Evolutionary conservation across 1,140 invertebrate genomes (phyloP).

Genomic region (Scylla paramamosain): DNA sequence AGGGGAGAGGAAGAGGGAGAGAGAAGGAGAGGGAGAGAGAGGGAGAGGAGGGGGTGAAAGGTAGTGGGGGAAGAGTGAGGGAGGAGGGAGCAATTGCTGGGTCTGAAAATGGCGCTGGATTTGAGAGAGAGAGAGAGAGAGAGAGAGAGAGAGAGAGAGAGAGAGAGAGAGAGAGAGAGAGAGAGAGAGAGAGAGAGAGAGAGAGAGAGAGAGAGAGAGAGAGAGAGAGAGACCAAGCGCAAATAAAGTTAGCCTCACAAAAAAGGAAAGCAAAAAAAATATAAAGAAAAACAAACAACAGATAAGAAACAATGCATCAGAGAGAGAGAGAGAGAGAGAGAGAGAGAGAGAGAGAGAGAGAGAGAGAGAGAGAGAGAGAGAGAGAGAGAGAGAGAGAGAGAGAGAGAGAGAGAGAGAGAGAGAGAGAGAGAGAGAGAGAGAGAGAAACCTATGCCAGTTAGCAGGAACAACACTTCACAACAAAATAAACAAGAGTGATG

Average conservation of each 20-base stretch:
- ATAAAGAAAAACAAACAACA: too few species aligned
- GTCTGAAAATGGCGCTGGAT: too few species aligned
- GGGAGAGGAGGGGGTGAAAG: neutral
- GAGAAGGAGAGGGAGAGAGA: neutral
- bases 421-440: conserved; percentile 3
- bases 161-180: neutral
- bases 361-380: neutral
- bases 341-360: conserved; percentile 6
- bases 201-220: neutral
- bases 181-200: neutral
- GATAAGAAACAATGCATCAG: neutral
- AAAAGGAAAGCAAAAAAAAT: too few species aligned
- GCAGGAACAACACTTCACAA: too few species aligned
- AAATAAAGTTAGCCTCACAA: too few species aligned
- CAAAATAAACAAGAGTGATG: too few species aligned
- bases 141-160: conserved; percentile 20
- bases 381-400: conserved; percentile 3
- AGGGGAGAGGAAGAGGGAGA: neutral
- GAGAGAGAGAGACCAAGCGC: neutral
- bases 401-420: conserved; percentile 3
- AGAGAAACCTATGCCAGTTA: neutral
- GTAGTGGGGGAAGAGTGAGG: too few species aligned
- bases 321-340: conserved; percentile 20
- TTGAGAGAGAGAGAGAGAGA: neutral
- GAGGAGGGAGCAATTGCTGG: too few species aligned